Evolutionary conservation across 2,113 vertebrate species (phyloP), one percentile per base, ranked within the genome.

Genomic region (Centropristis striata): DNA sequence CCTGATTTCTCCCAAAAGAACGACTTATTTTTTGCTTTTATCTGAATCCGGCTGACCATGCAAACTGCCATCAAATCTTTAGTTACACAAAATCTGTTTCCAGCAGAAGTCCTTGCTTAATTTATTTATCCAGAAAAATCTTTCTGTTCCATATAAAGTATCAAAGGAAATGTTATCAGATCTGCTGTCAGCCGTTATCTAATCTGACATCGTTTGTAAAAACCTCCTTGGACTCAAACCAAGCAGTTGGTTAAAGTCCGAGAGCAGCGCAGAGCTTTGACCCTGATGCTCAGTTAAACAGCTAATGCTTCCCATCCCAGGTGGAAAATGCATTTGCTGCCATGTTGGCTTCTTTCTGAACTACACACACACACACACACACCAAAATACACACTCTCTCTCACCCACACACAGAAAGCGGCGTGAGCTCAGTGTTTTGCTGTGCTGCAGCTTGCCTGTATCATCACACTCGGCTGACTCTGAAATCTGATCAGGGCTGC

Each of bases 401-500:
- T n/a, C n/a, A n/a, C n/a, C n/a, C n/a, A 53, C 2, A 39, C 4
- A 16, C n/a, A 57, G 5, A 28, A 1, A 71, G 67, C 14, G 1
- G 39, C 1, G 0, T 51, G 76, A 73, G 60, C 46, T 59, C 32
- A 9, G 51, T 70, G 74, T 74, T 77, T 66, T 53, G 57, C 51
- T 36, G 54, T 54, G 69, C 54, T 42, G 71, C 58, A 74, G 75
- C 50, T 75, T 60, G 37, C 50, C 70, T 75, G 74, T 65, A 75
- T 76, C 81, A 80, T 89, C 84, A 89, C 85, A 83, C 81, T 87
- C 25, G 49, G 25, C 68, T 78, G 85, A 77, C 44, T 85, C 88
- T 83, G 72, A 85, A 89, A 89, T 85, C 79, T 85, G 85, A 87
- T 89, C 85, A 60, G 85, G 6, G 87, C 84, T 79, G 78, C 74